Base-by-base conservation (phyloP, 2,113 vertebrate species). In the Eidolon helvum region DNA sequence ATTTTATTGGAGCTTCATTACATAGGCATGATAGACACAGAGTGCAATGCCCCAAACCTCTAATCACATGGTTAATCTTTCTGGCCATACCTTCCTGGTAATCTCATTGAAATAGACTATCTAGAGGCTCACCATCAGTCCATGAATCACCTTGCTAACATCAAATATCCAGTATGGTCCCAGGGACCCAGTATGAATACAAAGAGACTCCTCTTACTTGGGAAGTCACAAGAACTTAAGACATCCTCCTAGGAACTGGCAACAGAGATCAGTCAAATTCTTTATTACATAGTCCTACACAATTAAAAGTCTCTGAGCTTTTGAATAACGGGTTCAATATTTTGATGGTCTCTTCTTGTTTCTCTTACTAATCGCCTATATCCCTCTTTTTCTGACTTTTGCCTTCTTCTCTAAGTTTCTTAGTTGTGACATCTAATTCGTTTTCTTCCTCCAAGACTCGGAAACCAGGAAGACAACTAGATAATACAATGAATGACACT, bases 51-150 rank as follows among this genome's bases (percentile, higher is more conserved):
- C 15, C 11, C 21, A 40, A 24, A 10, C 5, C 3, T 61, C 19
- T 65, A 63, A 86, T 66, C 21, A 68, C 4, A 14, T 22, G 21
- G 5, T 48, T 63, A 24, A 19, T 68, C 10, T 59, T 74, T 48
- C 22, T 65, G 30, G 45, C 18, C 53, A 83, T 75, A 18, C 11
- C 19, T 82, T 69, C 16, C 2, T 65, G 87, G 26, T 84, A 21
- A 72, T 78, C 10, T 63, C 16, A 30, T 55, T 71, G 45, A 18
- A 8, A 30, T 63, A 40, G 65, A 68, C 18, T 87, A 9, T 24
- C 0, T 50, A 80, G 14, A 24, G 4, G 2, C 14, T 35, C 10
- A 33, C 6, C 1, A 0, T 24, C 12, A 72, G 10, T 90, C 5
- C 1, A 0, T 28, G 22, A 71, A 10, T 80, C n/a, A 85, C 10